Conservation (phyloP, 1,140 invertebrate species). For the Magallana angulata region DNA sequence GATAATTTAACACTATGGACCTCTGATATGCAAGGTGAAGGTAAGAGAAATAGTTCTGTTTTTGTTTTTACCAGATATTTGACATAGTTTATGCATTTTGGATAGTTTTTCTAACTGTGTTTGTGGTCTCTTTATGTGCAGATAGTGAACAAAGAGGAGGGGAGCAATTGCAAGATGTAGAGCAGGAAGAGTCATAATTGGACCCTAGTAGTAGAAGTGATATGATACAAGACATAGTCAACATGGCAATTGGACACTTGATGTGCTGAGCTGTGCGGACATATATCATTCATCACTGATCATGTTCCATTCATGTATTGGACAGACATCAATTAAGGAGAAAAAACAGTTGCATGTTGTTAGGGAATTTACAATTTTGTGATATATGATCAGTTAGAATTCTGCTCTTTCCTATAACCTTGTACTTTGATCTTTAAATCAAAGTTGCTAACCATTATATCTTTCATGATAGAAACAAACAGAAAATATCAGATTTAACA, state of each 20-base stretch:
- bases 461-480: not conserved
- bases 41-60: not conserved
- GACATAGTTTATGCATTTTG: not conserved
- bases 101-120: not conserved
- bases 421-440: not conserved
- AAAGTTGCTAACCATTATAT: slow-evolving; percentile 1
- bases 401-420: slow-evolving; percentile 14
- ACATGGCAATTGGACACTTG: slow-evolving; percentile 31
- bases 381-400: slow-evolving; percentile 27
- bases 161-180: not conserved
- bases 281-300: slow-evolving; percentile 3
- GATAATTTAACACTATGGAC: slow-evolving; percentile 61
- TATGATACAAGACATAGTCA: slow-evolving; percentile 24
- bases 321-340: slow-evolving; percentile 35
- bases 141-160: slow-evolving; percentile 40
- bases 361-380: slow-evolving; percentile 31
- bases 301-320: slow-evolving; percentile 36
- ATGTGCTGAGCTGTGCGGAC: slow-evolving; percentile 33
- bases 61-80: not conserved
- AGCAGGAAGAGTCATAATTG: slow-evolving; percentile 15
- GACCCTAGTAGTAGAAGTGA: slow-evolving; percentile 28
- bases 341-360: slow-evolving; percentile 34
- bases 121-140: slow-evolving; percentile 22
- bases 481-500: too few species aligned
- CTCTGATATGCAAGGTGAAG: slow-evolving; percentile 52